Evolutionary conservation across 2,888 invertebrate species (phyloP).

Genomic region (Lysandra coridon): DNA sequence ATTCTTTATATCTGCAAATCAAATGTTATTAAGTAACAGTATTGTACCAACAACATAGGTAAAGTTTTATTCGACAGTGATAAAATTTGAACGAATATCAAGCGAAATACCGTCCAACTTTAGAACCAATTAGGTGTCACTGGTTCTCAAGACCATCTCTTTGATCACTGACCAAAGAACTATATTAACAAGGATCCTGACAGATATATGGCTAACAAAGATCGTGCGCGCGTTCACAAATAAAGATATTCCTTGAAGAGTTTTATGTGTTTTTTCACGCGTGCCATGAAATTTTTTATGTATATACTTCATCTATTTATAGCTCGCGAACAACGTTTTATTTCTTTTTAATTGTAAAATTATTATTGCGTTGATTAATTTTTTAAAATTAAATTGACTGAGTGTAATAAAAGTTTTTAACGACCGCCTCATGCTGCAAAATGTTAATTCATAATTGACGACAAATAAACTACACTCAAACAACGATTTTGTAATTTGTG

Average conservation of each 20-base stretch:
- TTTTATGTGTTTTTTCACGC: constrained; percentile 37
- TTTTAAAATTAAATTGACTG: not conserved
- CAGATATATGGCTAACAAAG: constrained; percentile 72
- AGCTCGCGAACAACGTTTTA: constrained; percentile 15
- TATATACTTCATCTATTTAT: constrained; percentile 23
- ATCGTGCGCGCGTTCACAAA: constrained; percentile 54
- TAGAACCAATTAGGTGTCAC: constrained; percentile 69
- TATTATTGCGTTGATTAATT: constrained; percentile 3
- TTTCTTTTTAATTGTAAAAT: constrained; percentile 4
- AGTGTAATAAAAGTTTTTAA: not conserved
- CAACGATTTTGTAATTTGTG: not conserved
- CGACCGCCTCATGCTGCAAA: not conserved
- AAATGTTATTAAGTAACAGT: not conserved
- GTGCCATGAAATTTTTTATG: constrained; percentile 32
- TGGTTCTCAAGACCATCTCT: constrained; percentile 60
- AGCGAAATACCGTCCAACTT: constrained; percentile 32
- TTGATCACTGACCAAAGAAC: constrained; percentile 75
- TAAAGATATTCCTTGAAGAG: constrained; percentile 40
- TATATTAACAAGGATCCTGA: constrained; percentile 70
- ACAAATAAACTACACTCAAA: not conserved
- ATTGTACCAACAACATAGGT: not conserved
- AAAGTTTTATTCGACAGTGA: not conserved
- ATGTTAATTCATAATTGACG: not conserved
- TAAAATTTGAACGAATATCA: not conserved
- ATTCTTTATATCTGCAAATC: not conserved